These are phyloP conservation scores for Bubalus kerabau DNA, from an alignment of 2,113 vertebrate species.

Conservation along the genomic window DNA sequence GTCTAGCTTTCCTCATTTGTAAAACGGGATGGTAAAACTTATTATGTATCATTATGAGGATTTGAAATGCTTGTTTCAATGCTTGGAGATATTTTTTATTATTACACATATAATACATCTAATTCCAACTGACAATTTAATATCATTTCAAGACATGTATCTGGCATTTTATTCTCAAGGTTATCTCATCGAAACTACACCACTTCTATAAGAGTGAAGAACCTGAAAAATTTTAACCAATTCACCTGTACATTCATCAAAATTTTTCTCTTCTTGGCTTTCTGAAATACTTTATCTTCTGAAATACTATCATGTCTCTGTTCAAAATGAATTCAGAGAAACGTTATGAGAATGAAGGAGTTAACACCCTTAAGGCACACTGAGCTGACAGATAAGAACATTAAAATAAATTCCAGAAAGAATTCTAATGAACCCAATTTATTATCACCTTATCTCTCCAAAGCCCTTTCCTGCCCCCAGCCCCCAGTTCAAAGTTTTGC, in stretches of 20 bases:
- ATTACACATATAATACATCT: not conserved
- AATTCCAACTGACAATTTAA: not conserved
- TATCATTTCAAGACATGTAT: not conserved
- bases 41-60: not conserved
- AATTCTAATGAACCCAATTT: not conserved
- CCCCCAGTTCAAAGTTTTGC: slow-evolving; percentile 31
- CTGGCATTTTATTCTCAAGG: not conserved
- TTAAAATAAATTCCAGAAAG: slow-evolving; percentile 18
- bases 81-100: not conserved
- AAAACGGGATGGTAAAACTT: not conserved
- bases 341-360: not conserved
- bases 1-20: not conserved
- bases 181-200: not conserved
- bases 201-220: not conserved
- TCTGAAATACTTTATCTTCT: slow-evolving; percentile 18
- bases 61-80: not conserved
- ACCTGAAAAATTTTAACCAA: not conserved
- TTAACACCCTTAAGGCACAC: not conserved
- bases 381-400: not conserved
- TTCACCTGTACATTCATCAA: not conserved
- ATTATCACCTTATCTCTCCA: slow-evolving; percentile 6
- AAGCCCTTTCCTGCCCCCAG: not conserved
- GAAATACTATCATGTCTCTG: not conserved
- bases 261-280: not conserved
- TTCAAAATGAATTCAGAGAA: slow-evolving; percentile 1